Evolutionary conservation across 2,113 vertebrate genomes (phyloP).

Genomic region (Apteryx owenii): DNA sequence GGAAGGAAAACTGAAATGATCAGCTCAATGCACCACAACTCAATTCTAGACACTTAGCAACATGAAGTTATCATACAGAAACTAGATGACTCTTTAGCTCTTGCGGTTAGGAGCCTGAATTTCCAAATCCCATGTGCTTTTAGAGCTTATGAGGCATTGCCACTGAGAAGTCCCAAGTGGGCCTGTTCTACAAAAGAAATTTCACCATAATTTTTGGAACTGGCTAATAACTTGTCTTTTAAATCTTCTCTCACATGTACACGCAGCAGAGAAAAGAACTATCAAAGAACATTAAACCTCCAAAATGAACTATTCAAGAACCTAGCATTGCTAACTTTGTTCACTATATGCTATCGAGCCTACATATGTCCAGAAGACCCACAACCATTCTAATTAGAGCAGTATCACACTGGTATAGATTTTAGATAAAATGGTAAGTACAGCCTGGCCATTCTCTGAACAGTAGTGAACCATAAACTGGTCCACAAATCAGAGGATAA

Average conservation of each 20-base stretch:
- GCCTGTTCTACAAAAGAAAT: background rate
- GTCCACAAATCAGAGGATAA: background rate
- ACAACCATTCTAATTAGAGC: background rate
- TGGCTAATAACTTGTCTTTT: background rate
- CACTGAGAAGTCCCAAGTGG: background rate
- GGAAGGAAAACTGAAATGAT: background rate
- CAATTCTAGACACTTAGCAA: background rate
- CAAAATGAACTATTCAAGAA: background rate
- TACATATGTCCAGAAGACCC: accelerated
- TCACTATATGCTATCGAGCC: accelerated
- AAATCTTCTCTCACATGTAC: background rate
- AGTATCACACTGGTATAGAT: background rate
- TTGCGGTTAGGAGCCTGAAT: background rate
- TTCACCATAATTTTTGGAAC: background rate
- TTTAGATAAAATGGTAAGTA: background rate
- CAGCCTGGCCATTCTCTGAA: background rate
- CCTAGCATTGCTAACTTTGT: background rate
- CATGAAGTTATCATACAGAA: background rate
- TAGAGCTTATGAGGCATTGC: background rate
- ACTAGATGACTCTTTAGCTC: background rate
- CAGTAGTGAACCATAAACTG: background rate
- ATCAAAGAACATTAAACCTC: background rate
- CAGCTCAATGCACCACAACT: background rate
- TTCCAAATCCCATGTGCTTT: background rate
- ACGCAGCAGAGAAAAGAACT: background rate